phyloP scores from a whole-genome alignment of 1,140 invertebrate genomes.

The Neotoxoptera formosana region DNA sequence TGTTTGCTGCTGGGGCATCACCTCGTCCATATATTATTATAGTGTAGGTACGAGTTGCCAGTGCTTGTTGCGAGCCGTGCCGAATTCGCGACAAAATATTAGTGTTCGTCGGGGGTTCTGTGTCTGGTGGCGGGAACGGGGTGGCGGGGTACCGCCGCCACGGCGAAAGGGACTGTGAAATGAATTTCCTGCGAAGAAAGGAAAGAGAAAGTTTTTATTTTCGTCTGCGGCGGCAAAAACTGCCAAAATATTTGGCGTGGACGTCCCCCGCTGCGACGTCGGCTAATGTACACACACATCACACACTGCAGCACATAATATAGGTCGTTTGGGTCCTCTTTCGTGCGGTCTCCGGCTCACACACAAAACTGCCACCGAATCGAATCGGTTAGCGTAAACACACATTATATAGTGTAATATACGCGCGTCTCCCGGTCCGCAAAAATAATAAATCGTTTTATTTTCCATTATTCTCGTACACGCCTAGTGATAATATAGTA shows the following conservation, averaged over 20 bases:
- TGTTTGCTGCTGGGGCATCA: neutral
- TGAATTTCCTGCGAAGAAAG: neutral
- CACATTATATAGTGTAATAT: neutral
- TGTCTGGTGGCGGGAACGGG: too few relatives aligned
- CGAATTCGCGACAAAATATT: constrained; percentile 43
- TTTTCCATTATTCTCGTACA: neutral
- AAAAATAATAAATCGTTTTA: constrained; percentile 20
- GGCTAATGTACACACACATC: neutral
- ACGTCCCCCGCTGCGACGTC: constrained; percentile 3
- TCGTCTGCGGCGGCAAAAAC: constrained; percentile 36
- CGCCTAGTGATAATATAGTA: neutral
- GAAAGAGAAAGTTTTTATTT: constrained; percentile 57
- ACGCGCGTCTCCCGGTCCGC: neutral
- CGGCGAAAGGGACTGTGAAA: constrained; percentile 15
- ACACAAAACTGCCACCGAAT: neutral
- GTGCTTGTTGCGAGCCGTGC: neutral
- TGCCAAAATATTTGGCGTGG: constrained; percentile 56
- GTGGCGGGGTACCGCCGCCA: neutral
- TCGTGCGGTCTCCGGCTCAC: neutral
- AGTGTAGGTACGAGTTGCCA: neutral
- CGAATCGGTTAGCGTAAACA: constrained; percentile 27
- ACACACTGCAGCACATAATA: neutral
- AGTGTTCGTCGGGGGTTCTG: neutral
- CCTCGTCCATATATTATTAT: too few relatives aligned
- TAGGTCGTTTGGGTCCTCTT: neutral